These are phyloP conservation scores for Strigamia maritima DNA, from an alignment of 2,888 invertebrate genomes.

Conservation along the genomic window DNA sequence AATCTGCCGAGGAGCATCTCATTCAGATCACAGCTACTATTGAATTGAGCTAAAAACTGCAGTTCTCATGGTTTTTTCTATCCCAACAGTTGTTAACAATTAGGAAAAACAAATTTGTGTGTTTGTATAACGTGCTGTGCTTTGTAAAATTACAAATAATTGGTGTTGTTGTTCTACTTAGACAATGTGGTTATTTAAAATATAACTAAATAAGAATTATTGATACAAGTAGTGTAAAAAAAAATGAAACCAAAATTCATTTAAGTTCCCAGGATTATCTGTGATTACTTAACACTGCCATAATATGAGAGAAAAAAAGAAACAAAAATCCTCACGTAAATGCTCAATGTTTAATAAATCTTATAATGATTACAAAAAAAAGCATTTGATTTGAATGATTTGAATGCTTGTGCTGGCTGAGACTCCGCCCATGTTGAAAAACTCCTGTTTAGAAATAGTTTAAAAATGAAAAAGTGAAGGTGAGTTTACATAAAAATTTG, in stretches of 20 bases:
- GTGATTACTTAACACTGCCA: background rate
- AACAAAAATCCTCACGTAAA: background rate
- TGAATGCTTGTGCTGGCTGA: background rate
- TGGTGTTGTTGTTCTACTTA: background rate
- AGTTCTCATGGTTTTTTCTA: background rate
- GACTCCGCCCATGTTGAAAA: background rate
- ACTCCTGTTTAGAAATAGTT: background rate
- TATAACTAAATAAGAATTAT: background rate
- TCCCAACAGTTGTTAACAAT: background rate
- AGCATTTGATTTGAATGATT: background rate
- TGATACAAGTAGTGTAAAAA: background rate
- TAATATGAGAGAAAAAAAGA: background rate
- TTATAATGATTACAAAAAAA: background rate
- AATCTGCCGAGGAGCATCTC: conserved; percentile 36
- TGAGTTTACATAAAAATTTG: background rate
- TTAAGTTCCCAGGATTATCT: background rate
- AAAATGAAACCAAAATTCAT: background rate
- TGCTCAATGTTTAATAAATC: background rate
- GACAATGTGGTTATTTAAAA: background rate
- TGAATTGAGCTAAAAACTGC: background rate
- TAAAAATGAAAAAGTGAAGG: background rate
- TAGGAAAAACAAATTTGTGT: background rate
- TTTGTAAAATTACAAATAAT: background rate
- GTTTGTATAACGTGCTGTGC: background rate
- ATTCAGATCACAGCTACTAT: conserved; percentile 21